These are phyloP conservation scores for Hydrophis major DNA, from an alignment of 2,797 vertebrate species.

Conservation along the genomic window DNA sequence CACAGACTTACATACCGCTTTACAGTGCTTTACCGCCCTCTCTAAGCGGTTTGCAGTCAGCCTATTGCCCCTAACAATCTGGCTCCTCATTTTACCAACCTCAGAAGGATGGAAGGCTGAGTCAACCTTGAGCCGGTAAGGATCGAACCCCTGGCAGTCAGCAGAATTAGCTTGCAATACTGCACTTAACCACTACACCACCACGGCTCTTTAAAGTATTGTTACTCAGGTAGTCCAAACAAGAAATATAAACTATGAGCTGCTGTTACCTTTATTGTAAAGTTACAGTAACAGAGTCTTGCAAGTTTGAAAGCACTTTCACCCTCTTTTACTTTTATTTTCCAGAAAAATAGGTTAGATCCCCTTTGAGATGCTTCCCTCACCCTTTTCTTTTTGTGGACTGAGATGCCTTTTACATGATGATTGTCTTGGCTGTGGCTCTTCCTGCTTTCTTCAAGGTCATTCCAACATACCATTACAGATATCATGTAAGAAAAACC, in stretches of 20 bases:
- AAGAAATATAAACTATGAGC: background rate
- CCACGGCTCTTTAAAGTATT: background rate
- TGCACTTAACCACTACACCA: no score
- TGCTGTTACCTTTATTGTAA: background rate
- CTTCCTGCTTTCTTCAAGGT: background rate
- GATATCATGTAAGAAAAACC: background rate
- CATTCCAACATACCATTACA: background rate
- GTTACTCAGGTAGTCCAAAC: background rate
- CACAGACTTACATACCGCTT: no score
- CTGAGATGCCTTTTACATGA: background rate
- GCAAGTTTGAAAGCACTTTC: background rate
- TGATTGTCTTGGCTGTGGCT: background rate
- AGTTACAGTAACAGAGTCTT: background rate
- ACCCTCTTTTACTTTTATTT: background rate
- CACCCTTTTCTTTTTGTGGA: background rate
- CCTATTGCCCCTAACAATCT: background rate
- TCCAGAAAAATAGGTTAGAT: background rate
- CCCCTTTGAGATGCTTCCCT: background rate
- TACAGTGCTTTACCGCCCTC: no score
- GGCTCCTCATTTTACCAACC: background rate
- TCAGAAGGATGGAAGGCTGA: background rate
- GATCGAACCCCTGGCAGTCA: no score
- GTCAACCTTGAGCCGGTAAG: background rate
- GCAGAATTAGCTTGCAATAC: no score
- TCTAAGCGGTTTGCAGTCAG: no score